Evolutionary conservation across 2,888 invertebrate genomes (phyloP).

Genomic region (Cephonodes hylas): DNA sequence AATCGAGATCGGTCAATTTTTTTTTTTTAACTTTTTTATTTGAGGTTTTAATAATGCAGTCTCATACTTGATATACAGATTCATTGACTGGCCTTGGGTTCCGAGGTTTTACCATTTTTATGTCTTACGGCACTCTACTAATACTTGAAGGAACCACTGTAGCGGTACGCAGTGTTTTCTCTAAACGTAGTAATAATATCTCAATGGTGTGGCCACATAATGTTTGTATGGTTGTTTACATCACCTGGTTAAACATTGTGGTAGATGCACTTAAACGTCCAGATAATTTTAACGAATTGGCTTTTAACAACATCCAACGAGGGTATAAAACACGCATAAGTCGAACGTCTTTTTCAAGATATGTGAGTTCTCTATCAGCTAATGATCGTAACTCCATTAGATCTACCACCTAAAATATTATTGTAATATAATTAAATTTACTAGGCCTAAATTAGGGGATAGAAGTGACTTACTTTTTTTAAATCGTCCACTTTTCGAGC

Average conservation of each 20-base stretch:
- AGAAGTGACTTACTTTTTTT: constrained; percentile 51
- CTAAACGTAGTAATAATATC: no score
- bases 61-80: no score
- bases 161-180: no score
- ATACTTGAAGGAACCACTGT: no score
- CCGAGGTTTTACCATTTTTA: no score
- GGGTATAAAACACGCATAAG: constrained; percentile 52
- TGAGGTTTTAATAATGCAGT: no score
- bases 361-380: constrained; percentile 61
- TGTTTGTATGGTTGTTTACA: no score
- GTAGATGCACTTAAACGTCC: constrained; percentile 47
- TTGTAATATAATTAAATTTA: not conserved
- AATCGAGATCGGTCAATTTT: no score
- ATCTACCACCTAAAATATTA: constrained; percentile 60
- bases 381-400: constrained; percentile 70
- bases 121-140: no score
- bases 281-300: constrained; percentile 55
- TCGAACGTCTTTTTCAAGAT: constrained; percentile 58
- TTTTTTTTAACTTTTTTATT: no score
- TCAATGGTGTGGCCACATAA: no score
- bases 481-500: constrained; percentile 71
- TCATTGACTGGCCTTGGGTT: no score
- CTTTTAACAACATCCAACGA: constrained; percentile 64
- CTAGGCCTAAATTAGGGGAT: not conserved
- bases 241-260: constrained; percentile 51